A percentile compares a stretch with the other conserved stretches of the same genome.
These are phyloP conservation scores for Periophthalmus modestus DNA, from an alignment of 2,113 vertebrate species.

Conservation along the genomic window DNA sequence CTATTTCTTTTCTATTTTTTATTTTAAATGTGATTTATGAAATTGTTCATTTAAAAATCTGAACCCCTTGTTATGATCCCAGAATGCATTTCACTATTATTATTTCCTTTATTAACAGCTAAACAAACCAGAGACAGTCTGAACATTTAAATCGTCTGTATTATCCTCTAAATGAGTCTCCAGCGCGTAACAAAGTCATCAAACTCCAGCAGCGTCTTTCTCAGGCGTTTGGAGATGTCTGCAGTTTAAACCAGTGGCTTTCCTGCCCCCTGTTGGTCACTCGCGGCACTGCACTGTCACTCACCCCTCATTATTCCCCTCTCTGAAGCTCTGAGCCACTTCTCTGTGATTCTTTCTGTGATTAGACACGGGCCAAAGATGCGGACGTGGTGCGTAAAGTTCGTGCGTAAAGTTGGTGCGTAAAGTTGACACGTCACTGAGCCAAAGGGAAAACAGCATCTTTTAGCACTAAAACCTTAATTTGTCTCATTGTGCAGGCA, in stretches of 20 bases:
- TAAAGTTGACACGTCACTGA: not conserved
- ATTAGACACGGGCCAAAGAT: not conserved
- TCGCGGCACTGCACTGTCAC: slow-evolving; percentile 34
- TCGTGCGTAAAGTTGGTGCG: too few species aligned
- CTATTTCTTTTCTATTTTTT: too few species aligned
- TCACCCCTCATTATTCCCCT: slow-evolving; percentile 10
- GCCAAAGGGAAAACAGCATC: not conserved
- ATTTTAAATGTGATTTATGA: too few species aligned
- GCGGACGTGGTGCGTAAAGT: not conserved
- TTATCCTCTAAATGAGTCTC: not conserved
- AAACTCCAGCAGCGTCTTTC: not conserved
- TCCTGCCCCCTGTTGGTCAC: slow-evolving; percentile 63
- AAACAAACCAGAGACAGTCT: not conserved
- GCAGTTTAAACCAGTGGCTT: slow-evolving; percentile 52
- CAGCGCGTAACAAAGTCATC: not conserved
- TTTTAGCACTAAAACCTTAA: slow-evolving; percentile 7
- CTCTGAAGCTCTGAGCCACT: slow-evolving; percentile 6
- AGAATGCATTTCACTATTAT: not conserved
- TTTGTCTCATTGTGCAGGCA: slow-evolving; percentile 18
- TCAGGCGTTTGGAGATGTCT: not conserved
- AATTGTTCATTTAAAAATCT: not conserved
- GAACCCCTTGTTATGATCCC: not conserved
- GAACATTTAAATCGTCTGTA: not conserved
- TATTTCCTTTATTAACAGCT: not conserved
- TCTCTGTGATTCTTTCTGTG: slow-evolving; percentile 23